Base-by-base conservation (phyloP, 2,797 vertebrate genomes). In the Orestias chungarensis region DNA sequence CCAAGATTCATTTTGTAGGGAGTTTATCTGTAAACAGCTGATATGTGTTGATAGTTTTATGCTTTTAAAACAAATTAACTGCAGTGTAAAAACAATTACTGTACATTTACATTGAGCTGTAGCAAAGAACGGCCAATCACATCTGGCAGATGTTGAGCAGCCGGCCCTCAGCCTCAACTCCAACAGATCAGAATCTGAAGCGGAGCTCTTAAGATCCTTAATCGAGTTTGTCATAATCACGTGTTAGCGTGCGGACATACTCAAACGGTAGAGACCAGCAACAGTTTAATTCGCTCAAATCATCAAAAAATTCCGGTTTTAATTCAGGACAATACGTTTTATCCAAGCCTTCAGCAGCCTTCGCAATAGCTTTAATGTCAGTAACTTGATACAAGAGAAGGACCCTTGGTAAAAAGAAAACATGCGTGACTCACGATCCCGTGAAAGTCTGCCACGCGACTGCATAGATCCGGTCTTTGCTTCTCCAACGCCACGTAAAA, bases 401-500 rank as follows among this genome's bases (percentile, higher is more conserved):
- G 27, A 31, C 17, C 52, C 31, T 55, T 31, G 27, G 18, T 1
- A 57, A 31, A 57, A 57, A 57, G 7, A 31, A 12, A 0, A 5
- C 9, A 23, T 4, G 20, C 20, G 23, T 20, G 25, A 95, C 97
- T 97, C 93, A 99, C 97, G 44, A 96, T 93, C 84, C 98, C 97
- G 69, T 96, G 96, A 2, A 93, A 82, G 72, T 97, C 95, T 25
- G 97, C 97, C 79, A 96, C 97, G 83, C 90, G 94, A 81, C 87
- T 90, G 88, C 94, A 96, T 4, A 99, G 93, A 82, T 99, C 96
- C 0, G 97, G 96, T 66, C 95, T 94, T 79, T 91, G 95, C 87
- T 96, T 98, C 89, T 97, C 96, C 85, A 99, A 88, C 17, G 96
- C 95, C 93, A 96, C 74, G 91, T 97, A 99, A 92, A 99, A 99